Evolutionary conservation across 2,888 invertebrate genomes (phyloP).

Genomic region (Syrphus vitripennis): DNA sequence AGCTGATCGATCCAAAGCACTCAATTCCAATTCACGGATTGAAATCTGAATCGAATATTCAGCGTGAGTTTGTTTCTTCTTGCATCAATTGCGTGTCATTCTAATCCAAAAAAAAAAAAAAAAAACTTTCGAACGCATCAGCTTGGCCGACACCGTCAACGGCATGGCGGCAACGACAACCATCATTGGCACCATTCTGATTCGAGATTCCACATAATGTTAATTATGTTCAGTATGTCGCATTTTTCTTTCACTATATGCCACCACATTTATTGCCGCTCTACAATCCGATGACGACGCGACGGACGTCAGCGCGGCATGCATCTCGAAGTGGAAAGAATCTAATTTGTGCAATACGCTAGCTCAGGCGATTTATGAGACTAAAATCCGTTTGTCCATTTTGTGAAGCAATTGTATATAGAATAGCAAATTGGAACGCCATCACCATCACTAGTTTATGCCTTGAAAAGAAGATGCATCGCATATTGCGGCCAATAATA

Average conservation of each 20-base stretch:
- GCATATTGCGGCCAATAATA: background rate
- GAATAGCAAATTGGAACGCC: constrained; percentile 26
- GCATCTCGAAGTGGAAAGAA: constrained; percentile 19
- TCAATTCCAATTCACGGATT: constrained; percentile 22
- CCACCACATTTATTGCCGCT: background rate
- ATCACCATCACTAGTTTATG: background rate
- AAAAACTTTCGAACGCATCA: constrained; percentile 28
- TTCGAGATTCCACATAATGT: constrained; percentile 21
- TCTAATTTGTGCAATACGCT: constrained; percentile 17
- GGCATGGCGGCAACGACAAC: background rate
- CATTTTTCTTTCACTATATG: constrained; percentile 48
- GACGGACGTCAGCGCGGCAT: background rate
- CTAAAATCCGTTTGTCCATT: constrained; percentile 44
- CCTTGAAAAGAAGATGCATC: constrained; percentile 19
- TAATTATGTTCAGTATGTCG: constrained; percentile 53
- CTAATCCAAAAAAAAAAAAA: constrained; percentile 4
- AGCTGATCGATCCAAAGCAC: constrained; percentile 31
- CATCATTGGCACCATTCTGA: constrained; percentile 17
- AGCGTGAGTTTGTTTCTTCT: constrained; percentile 1
- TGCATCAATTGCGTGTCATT: constrained; percentile 27
- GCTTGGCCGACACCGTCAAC: background rate
- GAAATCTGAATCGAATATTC: constrained; percentile 44
- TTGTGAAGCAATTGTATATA: background rate
- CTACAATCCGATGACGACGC: too few species aligned
- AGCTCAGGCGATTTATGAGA: constrained; percentile 49